Evolutionary conservation across 1,140 invertebrate species (phyloP).

Genomic region (Xylocopa sonorina): DNA sequence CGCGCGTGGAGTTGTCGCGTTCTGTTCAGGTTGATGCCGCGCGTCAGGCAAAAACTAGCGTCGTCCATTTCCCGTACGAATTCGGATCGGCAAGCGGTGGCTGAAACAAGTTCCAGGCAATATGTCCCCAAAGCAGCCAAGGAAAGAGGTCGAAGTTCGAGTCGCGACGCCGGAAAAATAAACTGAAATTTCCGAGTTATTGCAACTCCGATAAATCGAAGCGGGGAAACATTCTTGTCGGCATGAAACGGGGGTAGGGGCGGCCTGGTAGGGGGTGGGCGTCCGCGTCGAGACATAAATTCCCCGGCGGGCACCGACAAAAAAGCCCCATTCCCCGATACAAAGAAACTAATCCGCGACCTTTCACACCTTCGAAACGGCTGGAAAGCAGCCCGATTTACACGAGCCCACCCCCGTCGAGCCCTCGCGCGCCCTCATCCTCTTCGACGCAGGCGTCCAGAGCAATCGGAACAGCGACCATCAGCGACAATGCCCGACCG

Average conservation of each 20-base stretch:
- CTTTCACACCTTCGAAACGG: constrained; percentile 38
- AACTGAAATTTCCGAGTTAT: constrained; percentile 24
- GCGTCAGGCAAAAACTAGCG: too few relatives aligned
- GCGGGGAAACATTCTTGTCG: constrained; percentile 5
- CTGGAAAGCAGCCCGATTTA: constrained; percentile 33
- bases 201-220: constrained; percentile 21
- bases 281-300: constrained; percentile 20
- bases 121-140: not conserved
- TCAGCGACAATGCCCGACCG: constrained; percentile 29
- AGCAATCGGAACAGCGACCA: constrained; percentile 36
- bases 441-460: not conserved
- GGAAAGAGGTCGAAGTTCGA: not conserved
- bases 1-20: not conserved
- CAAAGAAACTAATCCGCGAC: constrained; percentile 40
- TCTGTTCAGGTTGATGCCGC: too few relatives aligned
- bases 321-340: constrained; percentile 16
- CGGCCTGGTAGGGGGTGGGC: too few relatives aligned
- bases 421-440: not conserved
- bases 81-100: not conserved
- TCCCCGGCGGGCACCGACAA: constrained; percentile 5
- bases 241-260: too few relatives aligned
- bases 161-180: constrained; percentile 12
- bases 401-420: not conserved
- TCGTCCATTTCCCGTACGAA: too few relatives aligned
- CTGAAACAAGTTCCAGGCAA: not conserved